These are phyloP conservation scores for Holothuria scabra DNA, from an alignment of 53 echinoderm and acorn worm genomes.

Conservation along the genomic window DNA sequence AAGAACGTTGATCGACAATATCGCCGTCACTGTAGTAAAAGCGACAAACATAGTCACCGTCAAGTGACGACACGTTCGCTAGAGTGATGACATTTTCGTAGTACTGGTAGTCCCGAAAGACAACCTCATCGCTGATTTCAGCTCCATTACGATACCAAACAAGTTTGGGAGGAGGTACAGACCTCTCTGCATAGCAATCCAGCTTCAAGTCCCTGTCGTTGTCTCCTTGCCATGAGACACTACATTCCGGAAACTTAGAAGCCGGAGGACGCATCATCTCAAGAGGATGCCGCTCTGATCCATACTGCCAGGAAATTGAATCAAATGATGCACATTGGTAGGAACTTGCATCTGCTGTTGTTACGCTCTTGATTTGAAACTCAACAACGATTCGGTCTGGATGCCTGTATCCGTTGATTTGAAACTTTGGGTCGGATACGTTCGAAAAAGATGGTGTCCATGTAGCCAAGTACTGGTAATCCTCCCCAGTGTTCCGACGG, in stretches of 20 bases:
- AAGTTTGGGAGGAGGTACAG: slow-evolving; percentile 35
- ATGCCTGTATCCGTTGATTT: neutral
- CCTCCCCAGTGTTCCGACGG: neutral
- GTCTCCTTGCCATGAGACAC: slow-evolving; percentile 23
- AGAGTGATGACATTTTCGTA: slow-evolving; percentile 33
- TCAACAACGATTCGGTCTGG: slow-evolving; percentile 32
- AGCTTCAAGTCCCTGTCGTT: neutral
- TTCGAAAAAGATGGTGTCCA: slow-evolving; percentile 12
- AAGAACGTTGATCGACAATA: slow-evolving; percentile 42
- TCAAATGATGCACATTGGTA: slow-evolving; percentile 34
- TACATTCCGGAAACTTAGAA: slow-evolving; percentile 16
- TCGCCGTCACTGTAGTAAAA: slow-evolving; percentile 45
- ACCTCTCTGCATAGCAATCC: slow-evolving; percentile 41
- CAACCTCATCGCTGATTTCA: neutral
- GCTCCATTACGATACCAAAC: slow-evolving; percentile 30
- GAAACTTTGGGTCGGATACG: slow-evolving; percentile 7
- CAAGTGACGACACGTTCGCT: slow-evolving; percentile 1
- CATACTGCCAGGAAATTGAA: neutral
- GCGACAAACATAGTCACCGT: slow-evolving; percentile 4
- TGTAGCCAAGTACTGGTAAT: slow-evolving; percentile 17
- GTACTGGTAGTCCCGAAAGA: slow-evolving; percentile 39
- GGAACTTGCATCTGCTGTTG: slow-evolving; percentile 17
- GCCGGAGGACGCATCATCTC: slow-evolving; percentile 37
- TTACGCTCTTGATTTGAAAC: neutral
- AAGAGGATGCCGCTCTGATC: slow-evolving; percentile 16